phyloP scores from a whole-genome alignment of 2,888 invertebrate genomes.

The Andrena bicolor region DNA sequence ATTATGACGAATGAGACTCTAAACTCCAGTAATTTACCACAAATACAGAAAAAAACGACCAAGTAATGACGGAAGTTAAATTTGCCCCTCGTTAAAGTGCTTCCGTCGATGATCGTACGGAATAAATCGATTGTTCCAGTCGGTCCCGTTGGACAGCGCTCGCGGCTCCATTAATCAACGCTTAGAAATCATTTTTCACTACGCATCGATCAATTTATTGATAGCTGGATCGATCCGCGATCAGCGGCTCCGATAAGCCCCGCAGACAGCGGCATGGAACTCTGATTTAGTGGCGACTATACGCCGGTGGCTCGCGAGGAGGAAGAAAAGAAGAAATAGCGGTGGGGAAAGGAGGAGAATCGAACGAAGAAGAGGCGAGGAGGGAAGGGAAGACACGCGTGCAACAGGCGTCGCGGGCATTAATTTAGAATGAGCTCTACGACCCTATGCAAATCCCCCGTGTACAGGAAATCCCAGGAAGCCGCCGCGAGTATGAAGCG shows the following conservation, averaged over 20 bases:
- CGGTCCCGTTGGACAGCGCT: slow-evolving; percentile 4
- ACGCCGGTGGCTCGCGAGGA: slow-evolving; percentile 22
- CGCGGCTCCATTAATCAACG: slow-evolving; percentile 38
- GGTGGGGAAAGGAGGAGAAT: slow-evolving; percentile 20
- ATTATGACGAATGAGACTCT: neutral
- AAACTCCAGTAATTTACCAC: neutral
- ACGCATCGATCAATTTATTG: slow-evolving; percentile 52
- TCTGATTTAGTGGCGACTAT: slow-evolving; percentile 51
- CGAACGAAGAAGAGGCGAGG: slow-evolving; percentile 24
- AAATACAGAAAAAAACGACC: neutral
- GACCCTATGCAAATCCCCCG: slow-evolving; percentile 73
- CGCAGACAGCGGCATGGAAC: slow-evolving; percentile 38
- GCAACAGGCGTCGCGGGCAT: slow-evolving; percentile 78
- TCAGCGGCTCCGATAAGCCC: slow-evolving; percentile 35
- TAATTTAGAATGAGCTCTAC: slow-evolving; percentile 77
- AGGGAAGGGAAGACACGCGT: slow-evolving; percentile 67
- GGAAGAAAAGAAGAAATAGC: slow-evolving; percentile 27
- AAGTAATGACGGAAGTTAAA: slow-evolving; percentile 11
- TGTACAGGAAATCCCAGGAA: slow-evolving; percentile 80
- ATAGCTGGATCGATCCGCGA: slow-evolving; percentile 43
- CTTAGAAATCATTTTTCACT: slow-evolving; percentile 43
- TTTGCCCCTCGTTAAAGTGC: slow-evolving; percentile 14
- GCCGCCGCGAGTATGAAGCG: slow-evolving; percentile 49
- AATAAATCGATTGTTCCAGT: slow-evolving; percentile 23
- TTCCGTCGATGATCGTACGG: slow-evolving; percentile 11